phyloP scores from a whole-genome alignment of 2,888 invertebrate genomes.

The Yponomeuta sedellus region DNA sequence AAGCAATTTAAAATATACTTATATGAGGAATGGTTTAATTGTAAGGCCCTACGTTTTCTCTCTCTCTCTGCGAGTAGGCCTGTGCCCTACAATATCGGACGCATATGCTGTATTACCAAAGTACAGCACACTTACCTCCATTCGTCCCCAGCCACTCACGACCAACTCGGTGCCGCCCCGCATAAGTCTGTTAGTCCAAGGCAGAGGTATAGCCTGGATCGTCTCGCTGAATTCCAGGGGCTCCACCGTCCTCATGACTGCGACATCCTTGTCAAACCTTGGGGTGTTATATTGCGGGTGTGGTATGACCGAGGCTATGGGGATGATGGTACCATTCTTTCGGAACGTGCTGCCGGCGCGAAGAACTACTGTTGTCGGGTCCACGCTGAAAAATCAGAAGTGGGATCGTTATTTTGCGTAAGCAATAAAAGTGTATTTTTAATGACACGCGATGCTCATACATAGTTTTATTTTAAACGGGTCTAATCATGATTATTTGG shows the following conservation, averaged over 20 bases:
- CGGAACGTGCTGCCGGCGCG: slow-evolving; percentile 64
- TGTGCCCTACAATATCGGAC: no score
- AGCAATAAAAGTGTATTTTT: no score
- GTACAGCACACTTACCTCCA: slow-evolving; percentile 33
- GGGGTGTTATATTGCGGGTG: slow-evolving; percentile 58
- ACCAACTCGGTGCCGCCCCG: slow-evolving; percentile 35
- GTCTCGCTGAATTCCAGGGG: slow-evolving; percentile 48
- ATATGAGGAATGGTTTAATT: no score
- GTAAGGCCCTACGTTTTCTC: no score
- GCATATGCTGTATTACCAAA: no score
- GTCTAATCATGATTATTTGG: no score
- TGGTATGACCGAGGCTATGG: slow-evolving; percentile 53
- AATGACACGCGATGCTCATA: no score
- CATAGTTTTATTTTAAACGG: no score
- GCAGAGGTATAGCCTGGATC: slow-evolving; percentile 46
- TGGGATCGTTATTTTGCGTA: background rate
- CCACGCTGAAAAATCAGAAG: slow-evolving; percentile 39
- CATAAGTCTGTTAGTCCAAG: slow-evolving; percentile 30
- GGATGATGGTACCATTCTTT: slow-evolving; percentile 59
- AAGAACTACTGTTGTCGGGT: slow-evolving; percentile 51
- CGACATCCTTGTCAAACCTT: slow-evolving; percentile 59
- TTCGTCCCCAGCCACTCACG: slow-evolving; percentile 65
- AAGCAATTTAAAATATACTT: no score
- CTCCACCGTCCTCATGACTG: slow-evolving; percentile 53
- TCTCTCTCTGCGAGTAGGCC: no score